These are phyloP conservation scores for Sorex fumeus DNA, from an alignment of 2,113 vertebrate genomes.

Conservation along the genomic window DNA sequence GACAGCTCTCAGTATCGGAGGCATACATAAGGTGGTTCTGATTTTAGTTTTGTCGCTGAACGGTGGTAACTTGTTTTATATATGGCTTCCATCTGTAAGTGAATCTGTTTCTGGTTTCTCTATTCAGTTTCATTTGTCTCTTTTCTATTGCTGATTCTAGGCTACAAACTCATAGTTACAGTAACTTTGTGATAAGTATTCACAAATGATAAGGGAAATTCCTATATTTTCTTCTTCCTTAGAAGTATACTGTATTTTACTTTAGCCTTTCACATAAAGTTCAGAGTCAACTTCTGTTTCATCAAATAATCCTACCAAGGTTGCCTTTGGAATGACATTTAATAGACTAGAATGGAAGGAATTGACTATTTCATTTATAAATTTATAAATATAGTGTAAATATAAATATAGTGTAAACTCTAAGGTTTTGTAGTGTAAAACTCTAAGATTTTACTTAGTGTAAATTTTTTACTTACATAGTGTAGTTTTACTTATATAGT, in stretches of 20 bases:
- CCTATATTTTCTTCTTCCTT: not conserved
- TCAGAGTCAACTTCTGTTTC: slow-evolving; percentile 13
- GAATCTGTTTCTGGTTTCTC: not conserved
- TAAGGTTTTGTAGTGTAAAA: not conserved
- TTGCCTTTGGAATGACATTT: not conserved
- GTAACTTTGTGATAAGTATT: not conserved
- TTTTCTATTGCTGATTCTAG: slow-evolving; percentile 37
- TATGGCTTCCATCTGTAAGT: not conserved
- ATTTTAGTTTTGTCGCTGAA: not conserved
- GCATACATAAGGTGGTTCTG: not conserved
- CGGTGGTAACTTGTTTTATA: not conserved
- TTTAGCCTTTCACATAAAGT: slow-evolving; percentile 41
- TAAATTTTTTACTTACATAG: too few relatives aligned
- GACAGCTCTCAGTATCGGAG: not conserved
- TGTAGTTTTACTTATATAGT: too few relatives aligned
- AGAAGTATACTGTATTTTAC: slow-evolving; percentile 14
- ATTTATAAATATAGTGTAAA: not conserved
- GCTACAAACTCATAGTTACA: not conserved
- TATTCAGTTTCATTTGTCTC: not conserved
- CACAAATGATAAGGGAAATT: not conserved
- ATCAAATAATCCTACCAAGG: not conserved
- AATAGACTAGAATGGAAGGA: slow-evolving; percentile 5
- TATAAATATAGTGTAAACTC: not conserved
- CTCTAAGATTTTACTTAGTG: too few relatives aligned
- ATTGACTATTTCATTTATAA: not conserved